phyloP scores from a whole-genome alignment of 2,797 vertebrate species.

The Argya squamiceps region DNA sequence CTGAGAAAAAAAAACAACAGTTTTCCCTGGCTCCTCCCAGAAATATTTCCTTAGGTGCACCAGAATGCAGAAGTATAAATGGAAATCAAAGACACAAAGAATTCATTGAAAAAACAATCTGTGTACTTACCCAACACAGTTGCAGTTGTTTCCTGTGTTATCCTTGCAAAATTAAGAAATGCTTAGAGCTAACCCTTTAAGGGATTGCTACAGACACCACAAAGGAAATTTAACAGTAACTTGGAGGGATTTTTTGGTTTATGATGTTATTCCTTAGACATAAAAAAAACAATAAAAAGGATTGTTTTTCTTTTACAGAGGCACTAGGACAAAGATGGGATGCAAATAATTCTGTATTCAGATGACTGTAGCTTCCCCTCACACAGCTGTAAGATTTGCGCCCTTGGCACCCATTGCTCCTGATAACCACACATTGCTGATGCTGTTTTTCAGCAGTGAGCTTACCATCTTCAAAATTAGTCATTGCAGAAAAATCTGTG shows the following conservation, averaged over 20 bases:
- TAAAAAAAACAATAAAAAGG: not conserved
- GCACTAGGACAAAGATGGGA: not conserved
- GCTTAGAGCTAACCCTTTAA: conserved; percentile 9
- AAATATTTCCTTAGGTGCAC: not conserved
- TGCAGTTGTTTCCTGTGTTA: not conserved
- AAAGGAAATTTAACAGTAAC: conserved; percentile 7
- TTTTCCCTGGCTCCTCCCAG: not conserved
- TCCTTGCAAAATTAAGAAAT: conserved; percentile 28
- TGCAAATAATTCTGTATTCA: conserved; percentile 36
- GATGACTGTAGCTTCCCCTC: not conserved
- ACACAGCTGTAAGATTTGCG: conserved; percentile 8
- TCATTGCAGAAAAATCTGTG: conserved; percentile 37
- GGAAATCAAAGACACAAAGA: conserved; percentile 15
- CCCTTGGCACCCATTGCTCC: conserved; percentile 40
- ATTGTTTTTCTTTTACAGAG: conserved; percentile 28
- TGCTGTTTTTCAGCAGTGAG: conserved; percentile 11
- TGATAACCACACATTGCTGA: conserved; percentile 19
- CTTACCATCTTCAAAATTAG: conserved; percentile 48
- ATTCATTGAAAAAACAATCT: conserved; percentile 14
- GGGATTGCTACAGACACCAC: not conserved
- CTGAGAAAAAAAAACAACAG: not conserved
- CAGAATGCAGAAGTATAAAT: not conserved
- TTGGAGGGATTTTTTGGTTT: not conserved
- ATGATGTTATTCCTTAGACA: not conserved
- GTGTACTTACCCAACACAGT: not conserved